Base-by-base conservation (phyloP, 1,140 invertebrate species). In the Zaprionus ornatus region DNA sequence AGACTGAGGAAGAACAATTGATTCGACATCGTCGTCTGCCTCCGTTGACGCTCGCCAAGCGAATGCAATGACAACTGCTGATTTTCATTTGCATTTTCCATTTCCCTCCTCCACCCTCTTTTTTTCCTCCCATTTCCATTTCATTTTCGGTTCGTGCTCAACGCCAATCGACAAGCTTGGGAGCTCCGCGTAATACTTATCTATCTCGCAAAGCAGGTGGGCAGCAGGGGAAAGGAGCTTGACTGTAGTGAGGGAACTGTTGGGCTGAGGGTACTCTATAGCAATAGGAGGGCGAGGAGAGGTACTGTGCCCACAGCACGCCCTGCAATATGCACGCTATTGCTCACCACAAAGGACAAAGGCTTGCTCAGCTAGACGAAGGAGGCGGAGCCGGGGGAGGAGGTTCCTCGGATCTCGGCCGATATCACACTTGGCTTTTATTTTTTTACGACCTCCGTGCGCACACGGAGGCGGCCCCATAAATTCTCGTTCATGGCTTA, bases 401-500 rank as follows among this genome's bases (percentile, higher is more conserved):
- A 13, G 29, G 19, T 42, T 13, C 48, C 15, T 40, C 42, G 64
- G 69, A 80, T 88, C 64, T 76, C 40, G 66, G 82, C 57, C 81
- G 85, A 84, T 88, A 87, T 90, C 85, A 90, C 85, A 90, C 85
- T 90, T 90, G 90, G 86, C 85, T 90, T 90, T 90, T 90, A 90
- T 79, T 90, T 90, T 79, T 85, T 90, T 81, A 90, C 70, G 72
- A 61, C 70, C 73, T 56, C 50, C 63, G 74, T 70, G 78, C 77
- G 85, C 74, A 67, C 27, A 15, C 40, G 1, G 29, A n/a, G 15
- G 35, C 35, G 13, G 35, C 40, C 74, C 87, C 79, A 90, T 88
- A 88, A 88, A 88, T 90, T 81, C 71, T 72, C 77, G 63, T 80
- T 88, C 40, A 45, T 45, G 84, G 80, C 84, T 84, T 87, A 87